A percentile compares a stretch with the other conserved stretches of the same genome.
phyloP scores from a whole-genome alignment of 2,113 vertebrate genomes.

The Bubalus kerabau region DNA sequence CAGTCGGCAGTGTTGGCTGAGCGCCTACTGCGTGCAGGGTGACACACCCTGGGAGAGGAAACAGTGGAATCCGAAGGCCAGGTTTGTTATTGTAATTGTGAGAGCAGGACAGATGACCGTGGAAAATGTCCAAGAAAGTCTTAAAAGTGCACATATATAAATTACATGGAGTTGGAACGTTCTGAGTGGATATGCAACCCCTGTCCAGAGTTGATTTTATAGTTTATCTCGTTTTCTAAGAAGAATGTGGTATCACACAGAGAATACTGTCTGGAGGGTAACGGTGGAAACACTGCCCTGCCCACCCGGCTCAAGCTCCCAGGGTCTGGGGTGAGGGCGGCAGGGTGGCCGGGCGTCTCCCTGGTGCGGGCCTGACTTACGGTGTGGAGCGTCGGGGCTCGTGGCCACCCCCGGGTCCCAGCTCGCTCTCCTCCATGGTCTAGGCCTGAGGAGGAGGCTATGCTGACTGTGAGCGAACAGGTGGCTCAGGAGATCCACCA shows the following conservation, averaged over 20 bases:
- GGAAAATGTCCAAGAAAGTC: not conserved
- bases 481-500: slow-evolving; percentile 77
- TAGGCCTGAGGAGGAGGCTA: slow-evolving; percentile 77
- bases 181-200: too few species aligned
- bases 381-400: not conserved
- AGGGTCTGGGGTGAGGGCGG: not conserved
- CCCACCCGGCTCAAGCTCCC: not conserved
- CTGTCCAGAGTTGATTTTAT: not conserved
- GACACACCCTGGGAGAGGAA: not conserved
- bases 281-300: not conserved
- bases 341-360: not conserved
- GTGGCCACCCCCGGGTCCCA: not conserved
- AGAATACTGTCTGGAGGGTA: not conserved
- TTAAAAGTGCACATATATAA: not conserved
- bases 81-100: not conserved
- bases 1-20: not conserved
- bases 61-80: not conserved
- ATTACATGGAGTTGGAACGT: not conserved
- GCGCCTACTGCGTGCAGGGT: too few species aligned
- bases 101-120: not conserved
- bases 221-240: not conserved
- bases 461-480: slow-evolving; percentile 75
- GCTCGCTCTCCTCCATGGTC: not conserved
- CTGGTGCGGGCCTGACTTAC: not conserved
- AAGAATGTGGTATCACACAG: not conserved